Base-by-base conservation (phyloP, 2,888 invertebrate species). In the Eupithecia subfuscata region DNA sequence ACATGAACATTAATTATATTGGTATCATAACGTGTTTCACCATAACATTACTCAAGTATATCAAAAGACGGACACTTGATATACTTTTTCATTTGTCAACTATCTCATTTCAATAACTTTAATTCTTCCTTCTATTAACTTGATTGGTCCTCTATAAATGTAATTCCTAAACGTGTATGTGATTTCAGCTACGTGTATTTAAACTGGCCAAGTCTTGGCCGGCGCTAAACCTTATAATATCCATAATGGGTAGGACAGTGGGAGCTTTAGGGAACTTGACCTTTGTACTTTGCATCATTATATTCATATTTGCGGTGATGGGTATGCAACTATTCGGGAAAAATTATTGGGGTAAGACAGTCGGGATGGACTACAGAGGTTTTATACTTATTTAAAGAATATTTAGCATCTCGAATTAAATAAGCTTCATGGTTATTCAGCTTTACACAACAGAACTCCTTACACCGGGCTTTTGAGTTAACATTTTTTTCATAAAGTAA, bases 271-370 rank as follows among this genome's bases (percentile, higher is more conserved):
- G 98, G 95, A 98, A 98, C 96, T 96, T 98, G 95, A 98, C 98
- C 87, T 98, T 98, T 95, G 98, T 98, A 89, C 96, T 98, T 93
- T 98, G 97, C 93, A 99, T 99, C 95, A 98, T 98, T 95, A 98
- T 98, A 95, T 98, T 98, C 96, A 98, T 98, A 95, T 99, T 98
- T 93, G 98, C 98, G 93, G 98, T 98, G 88, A 98, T 98, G 98
- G 98, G 98, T 91, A 99, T 99, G 98, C 99, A 99, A 95, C 96
- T 99, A 87, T 99, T 99, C 95, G 98, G 98, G 87, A 98, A 98
- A 95, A 98, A 98, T 95, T 99, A 99, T 92, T 96, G 96, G 93
- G 97, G 97, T 97, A 96, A 96, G 96, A 85, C 98, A 98, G 94
- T 96, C 95, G 98, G 98, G 86, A 97, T 97, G 92, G 97, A 98